Percentiles rank a stretch among this genome's conserved stretches.
phyloP scores from a whole-genome alignment of 2,113 vertebrate genomes.

The Hippocampus barbouri region DNA sequence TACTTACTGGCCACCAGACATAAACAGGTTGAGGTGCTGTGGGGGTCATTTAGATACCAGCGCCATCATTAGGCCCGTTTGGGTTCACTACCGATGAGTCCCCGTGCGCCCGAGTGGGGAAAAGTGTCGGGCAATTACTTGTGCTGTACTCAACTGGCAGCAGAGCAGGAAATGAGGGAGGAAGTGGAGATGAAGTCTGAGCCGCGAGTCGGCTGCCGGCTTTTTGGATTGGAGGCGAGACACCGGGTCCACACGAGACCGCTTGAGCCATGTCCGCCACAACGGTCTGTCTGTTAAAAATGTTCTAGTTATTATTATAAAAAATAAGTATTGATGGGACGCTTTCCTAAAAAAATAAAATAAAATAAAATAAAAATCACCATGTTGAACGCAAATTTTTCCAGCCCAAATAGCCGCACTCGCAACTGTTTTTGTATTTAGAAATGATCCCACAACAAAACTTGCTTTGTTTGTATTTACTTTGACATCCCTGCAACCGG shows the following conservation, averaged over 20 bases:
- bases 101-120: constrained; percentile 45
- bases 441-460: too few species aligned
- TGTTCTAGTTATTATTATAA: too few species aligned
- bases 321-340: too few species aligned
- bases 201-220: constrained; percentile 22
- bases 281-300: too few species aligned
- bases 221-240: constrained; percentile 45
- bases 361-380: too few species aligned
- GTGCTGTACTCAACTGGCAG: constrained; percentile 43
- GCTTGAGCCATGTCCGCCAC: constrained; percentile 26
- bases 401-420: too few species aligned
- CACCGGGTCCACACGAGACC: constrained; percentile 32
- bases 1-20: constrained; percentile 68
- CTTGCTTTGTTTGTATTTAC: too few species aligned
- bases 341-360: background rate
- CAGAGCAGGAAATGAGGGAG: constrained; percentile 54
- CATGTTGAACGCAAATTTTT: too few species aligned
- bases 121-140: constrained; percentile 56
- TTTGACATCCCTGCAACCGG: background rate
- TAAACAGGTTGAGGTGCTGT: constrained; percentile 70
- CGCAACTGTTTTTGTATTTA: too few species aligned
- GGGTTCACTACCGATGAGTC: constrained; percentile 73
- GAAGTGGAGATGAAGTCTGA: constrained; percentile 57
- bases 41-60: constrained; percentile 71
- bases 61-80: constrained; percentile 71